Conservation (phyloP, 2,888 invertebrate genomes). For the Eupithecia centaureata region DNA sequence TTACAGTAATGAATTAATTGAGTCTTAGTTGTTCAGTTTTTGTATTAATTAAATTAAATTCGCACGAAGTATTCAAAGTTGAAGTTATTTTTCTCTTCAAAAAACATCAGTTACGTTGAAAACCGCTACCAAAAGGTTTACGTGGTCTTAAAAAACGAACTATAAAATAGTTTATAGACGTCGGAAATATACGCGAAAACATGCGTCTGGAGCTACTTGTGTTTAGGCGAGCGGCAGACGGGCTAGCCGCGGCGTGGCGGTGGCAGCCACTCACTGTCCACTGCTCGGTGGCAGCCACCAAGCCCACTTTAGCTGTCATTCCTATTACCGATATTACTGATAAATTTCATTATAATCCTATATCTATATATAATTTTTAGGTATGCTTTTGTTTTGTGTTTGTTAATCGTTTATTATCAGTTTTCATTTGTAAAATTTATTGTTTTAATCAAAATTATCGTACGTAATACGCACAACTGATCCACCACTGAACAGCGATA, state of each 20-base stretch:
- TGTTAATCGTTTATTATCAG: neutral
- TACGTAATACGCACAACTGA: neutral
- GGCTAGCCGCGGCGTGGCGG: neutral
- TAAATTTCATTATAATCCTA: no score
- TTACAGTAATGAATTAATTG: no score
- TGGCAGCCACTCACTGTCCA: neutral
- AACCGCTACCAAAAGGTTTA: constrained; percentile 13
- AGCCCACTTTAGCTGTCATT: neutral
- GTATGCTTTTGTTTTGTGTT: no score
- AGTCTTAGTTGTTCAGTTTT: no score
- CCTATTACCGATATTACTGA: neutral
- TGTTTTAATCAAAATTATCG: neutral
- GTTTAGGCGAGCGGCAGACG: constrained; percentile 1
- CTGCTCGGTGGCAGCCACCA: neutral
- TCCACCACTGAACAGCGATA: neutral
- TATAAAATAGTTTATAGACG: constrained; percentile 28
- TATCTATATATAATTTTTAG: no score
- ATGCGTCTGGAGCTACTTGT: constrained; percentile 5
- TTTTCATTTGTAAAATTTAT: neutral
- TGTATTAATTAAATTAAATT: no score
- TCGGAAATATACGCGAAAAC: constrained; percentile 28
- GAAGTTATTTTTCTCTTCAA: neutral
- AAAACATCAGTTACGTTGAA: neutral
- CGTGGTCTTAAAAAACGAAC: constrained; percentile 27
- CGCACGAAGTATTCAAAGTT: no score